Evolutionary conservation across 1,140 invertebrate genomes (phyloP).

Genomic region (Drosophila setifemur): DNA sequence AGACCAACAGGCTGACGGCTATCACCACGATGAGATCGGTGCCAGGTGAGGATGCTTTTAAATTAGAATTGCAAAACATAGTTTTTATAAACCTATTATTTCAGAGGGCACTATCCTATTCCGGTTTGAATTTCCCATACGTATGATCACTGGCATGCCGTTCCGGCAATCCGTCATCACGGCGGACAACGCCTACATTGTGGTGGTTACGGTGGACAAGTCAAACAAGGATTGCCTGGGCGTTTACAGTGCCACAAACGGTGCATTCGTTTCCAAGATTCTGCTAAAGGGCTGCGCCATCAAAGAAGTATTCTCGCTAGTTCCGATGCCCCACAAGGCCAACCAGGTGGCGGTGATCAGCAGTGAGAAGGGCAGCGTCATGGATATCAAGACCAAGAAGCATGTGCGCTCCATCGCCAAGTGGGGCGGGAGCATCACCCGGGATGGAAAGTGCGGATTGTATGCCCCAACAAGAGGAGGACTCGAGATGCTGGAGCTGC

Average conservation of each 20-base stretch:
- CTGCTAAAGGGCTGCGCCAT: constrained; percentile 86
- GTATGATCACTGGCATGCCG: constrained; percentile 86
- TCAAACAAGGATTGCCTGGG: constrained; percentile 91
- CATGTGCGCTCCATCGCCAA: constrained; percentile 89
- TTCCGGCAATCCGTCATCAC: constrained; percentile 91
- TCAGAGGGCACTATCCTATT: constrained; percentile 89
- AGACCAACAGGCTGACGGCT: constrained; percentile 85
- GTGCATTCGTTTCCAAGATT: constrained; percentile 90
- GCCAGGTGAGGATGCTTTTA: constrained; percentile 84
- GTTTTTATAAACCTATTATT: neutral
- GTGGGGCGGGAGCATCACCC: constrained; percentile 92
- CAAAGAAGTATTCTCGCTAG: constrained; percentile 87
- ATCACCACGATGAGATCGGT: constrained; percentile 87
- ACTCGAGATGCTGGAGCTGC: constrained; percentile 93
- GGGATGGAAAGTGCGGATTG: constrained; percentile 94
- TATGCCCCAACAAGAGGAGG: constrained; percentile 96
- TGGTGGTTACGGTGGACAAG: constrained; percentile 92
- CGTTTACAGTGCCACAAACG: constrained; percentile 92
- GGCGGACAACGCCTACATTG: constrained; percentile 90
- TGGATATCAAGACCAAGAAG: constrained; percentile 92
- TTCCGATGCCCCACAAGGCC: constrained; percentile 91
- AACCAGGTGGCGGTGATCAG: constrained; percentile 94
- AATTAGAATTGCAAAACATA: neutral
- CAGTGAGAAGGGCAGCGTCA: constrained; percentile 93
- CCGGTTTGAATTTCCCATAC: constrained; percentile 90